Percentiles rank a stretch among this genome's conserved stretches.
Conservation (phyloP, 2,797 vertebrate species). For the Brotula barbata region DNA sequence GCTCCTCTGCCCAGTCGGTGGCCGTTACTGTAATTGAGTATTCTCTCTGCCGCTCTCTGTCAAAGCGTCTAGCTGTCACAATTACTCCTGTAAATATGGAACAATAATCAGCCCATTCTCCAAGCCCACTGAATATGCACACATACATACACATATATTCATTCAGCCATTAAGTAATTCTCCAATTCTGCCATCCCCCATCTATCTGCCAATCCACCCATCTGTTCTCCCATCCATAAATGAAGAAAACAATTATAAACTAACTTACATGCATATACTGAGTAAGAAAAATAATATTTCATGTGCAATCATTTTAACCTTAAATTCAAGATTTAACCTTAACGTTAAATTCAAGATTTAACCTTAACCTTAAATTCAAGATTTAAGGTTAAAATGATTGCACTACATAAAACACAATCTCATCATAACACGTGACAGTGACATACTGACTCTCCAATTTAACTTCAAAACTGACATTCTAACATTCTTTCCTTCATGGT, state of each 20-base stretch:
- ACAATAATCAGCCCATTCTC: slow-evolving; percentile 34
- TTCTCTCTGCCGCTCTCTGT: slow-evolving; percentile 89
- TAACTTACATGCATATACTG: slow-evolving; percentile 2
- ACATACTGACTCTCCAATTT: slow-evolving; percentile 15
- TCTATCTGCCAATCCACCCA: not conserved
- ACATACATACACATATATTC: slow-evolving; percentile 9
- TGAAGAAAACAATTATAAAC: slow-evolving; percentile 38
- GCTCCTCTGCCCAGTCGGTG: slow-evolving; percentile 88
- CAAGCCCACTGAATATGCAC: slow-evolving; percentile 1
- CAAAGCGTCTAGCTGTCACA: slow-evolving; percentile 84
- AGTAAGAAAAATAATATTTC: slow-evolving; percentile 26
- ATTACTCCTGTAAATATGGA: slow-evolving; percentile 80
- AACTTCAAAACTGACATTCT: slow-evolving; percentile 28
- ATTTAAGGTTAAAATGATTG: too few relatives aligned
- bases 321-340: slow-evolving; percentile 41
- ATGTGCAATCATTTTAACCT: slow-evolving; percentile 36
- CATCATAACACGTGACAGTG: slow-evolving; percentile 39
- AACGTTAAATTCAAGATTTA: slow-evolving; percentile 40
- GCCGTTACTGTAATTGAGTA: slow-evolving; percentile 89
- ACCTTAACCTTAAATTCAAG: slow-evolving; percentile 44
- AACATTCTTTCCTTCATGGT: slow-evolving; percentile 19
- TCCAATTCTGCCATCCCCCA: not conserved
- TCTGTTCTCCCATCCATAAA: slow-evolving; percentile 27
- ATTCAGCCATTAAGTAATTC: not conserved
- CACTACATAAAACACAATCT: slow-evolving; percentile 16